These are phyloP conservation scores for Mythimna ferrago DNA, from an alignment of 2,888 invertebrate genomes.

Conservation along the genomic window DNA sequence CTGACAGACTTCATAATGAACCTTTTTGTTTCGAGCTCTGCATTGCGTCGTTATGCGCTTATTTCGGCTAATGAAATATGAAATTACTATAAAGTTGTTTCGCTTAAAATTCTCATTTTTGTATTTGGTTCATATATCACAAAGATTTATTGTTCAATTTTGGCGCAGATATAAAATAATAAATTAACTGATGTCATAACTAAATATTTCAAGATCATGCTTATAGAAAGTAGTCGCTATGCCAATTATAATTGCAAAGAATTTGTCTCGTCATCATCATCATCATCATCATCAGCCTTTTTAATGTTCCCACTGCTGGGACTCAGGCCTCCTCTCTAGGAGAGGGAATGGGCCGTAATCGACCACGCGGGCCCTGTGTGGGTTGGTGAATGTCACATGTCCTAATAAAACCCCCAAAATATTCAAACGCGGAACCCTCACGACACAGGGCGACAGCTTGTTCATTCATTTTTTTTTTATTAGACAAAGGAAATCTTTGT, in stretches of 20 bases:
- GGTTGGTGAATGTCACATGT: too few species aligned
- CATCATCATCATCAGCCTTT: too few species aligned
- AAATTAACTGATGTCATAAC: conserved; percentile 45
- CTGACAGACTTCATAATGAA: conserved; percentile 44
- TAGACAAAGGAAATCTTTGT: conserved; percentile 49
- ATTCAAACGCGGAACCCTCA: conserved; percentile 37
- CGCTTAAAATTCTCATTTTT: conserved; percentile 11
- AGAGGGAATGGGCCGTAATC: too few species aligned
- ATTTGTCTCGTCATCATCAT: too few species aligned
- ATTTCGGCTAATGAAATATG: conserved; percentile 36
- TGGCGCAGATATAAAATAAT: conserved; percentile 30
- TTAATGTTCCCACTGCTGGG: too few species aligned
- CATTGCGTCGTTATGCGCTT: conserved; percentile 50
- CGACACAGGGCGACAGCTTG: background rate
- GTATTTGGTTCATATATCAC: conserved; percentile 21
- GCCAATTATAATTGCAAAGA: conserved; percentile 28
- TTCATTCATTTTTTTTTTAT: conserved; percentile 18
- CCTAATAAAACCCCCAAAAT: background rate
- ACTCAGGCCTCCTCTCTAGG: too few species aligned
- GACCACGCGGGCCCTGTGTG: too few species aligned
- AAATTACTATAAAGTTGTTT: conserved; percentile 5
- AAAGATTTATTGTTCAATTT: conserved; percentile 36
- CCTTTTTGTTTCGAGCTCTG: conserved; percentile 51
- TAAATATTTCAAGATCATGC: conserved; percentile 4
- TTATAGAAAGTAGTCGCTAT: conserved; percentile 10